Evolutionary conservation across 2,888 invertebrate genomes (phyloP).

Genomic region (Eumacrocentrus americanus): DNA sequence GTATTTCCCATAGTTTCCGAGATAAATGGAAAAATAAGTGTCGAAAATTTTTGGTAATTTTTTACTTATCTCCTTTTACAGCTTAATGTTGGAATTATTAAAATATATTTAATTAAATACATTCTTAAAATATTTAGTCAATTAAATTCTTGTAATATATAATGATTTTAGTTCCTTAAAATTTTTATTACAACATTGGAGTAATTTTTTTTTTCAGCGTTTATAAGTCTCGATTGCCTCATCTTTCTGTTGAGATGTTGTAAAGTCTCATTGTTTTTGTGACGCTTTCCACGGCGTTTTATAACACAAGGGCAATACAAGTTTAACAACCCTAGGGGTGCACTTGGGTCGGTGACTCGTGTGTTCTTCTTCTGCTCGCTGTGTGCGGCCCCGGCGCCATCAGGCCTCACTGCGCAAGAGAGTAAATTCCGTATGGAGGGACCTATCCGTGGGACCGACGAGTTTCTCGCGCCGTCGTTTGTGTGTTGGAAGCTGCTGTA

Average conservation of each 20-base stretch:
- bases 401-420: background rate
- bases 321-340: constrained; percentile 50
- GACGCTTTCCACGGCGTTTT: constrained; percentile 49
- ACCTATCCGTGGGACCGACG: constrained; percentile 10
- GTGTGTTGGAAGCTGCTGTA: constrained; percentile 2
- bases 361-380: constrained; percentile 3
- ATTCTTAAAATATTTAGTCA: too few species aligned
- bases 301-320: constrained; percentile 56
- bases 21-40: too few species aligned
- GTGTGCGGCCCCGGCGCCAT: constrained; percentile 2
- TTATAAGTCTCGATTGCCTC: too few species aligned
- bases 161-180: too few species aligned
- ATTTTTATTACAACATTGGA: constrained; percentile 24
- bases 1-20: too few species aligned
- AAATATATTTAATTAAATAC: too few species aligned
- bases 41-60: too few species aligned
- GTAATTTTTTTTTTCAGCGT: constrained; percentile 23
- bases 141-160: too few species aligned
- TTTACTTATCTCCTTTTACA: too few species aligned
- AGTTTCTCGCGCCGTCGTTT: constrained; percentile 8
- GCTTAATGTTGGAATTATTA: too few species aligned
- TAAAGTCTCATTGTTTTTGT: constrained; percentile 58
- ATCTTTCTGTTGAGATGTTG: constrained; percentile 36
- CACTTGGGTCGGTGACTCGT: constrained; percentile 9
- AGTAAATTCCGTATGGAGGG: background rate